Base-by-base conservation (phyloP, 2,797 vertebrate genomes). In the Mionectes olivaceus region DNA sequence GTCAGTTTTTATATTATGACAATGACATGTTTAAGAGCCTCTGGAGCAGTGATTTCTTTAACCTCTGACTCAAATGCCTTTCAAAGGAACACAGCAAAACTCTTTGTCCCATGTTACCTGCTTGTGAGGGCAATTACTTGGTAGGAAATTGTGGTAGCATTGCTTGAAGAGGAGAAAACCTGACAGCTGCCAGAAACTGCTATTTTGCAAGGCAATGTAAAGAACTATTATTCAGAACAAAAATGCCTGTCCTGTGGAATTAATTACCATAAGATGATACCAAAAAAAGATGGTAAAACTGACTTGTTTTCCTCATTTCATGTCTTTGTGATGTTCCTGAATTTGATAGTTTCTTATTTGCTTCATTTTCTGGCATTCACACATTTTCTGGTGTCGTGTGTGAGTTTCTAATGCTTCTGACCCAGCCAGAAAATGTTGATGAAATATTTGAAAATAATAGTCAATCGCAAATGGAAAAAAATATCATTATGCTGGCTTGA, bases 1-100 rank as follows among this genome's bases (percentile, higher is more conserved):
- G 97, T 97, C 97, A 96, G 97, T 95, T 98, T 97, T 97, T 97
- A 95, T 97, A 89, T 97, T 96, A 97, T 93, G 97, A 95, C 96
- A 96, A 94, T 92, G 96, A 92, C 97, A 94, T 73, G 91, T 97
- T 97, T 96, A 97, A 97, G 96, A 97, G 95, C 95, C 93, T 91
- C 75, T 47, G 83, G 95, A 97, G 95, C 91, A 74, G 94, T 60
- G 96, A 97, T 98, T 96, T 97, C 93, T 97, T 97, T 97, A 97
- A 98, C 97, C 97, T 98, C 96, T 97, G 97, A 96, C 97, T 96
- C 88, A 85, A 94, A 95, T 91, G 93, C 93, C 96, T 96, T 96
- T 96, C 82, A 93, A 85, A 93, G 90, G 63, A 94, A 44, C 56
- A 63, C 30, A 55, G 85, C 94, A 96, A 89, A 93, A 91, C 73